These are phyloP conservation scores for Zeuzera pyrina DNA, from an alignment of 2,888 invertebrate species.

Conservation along the genomic window DNA sequence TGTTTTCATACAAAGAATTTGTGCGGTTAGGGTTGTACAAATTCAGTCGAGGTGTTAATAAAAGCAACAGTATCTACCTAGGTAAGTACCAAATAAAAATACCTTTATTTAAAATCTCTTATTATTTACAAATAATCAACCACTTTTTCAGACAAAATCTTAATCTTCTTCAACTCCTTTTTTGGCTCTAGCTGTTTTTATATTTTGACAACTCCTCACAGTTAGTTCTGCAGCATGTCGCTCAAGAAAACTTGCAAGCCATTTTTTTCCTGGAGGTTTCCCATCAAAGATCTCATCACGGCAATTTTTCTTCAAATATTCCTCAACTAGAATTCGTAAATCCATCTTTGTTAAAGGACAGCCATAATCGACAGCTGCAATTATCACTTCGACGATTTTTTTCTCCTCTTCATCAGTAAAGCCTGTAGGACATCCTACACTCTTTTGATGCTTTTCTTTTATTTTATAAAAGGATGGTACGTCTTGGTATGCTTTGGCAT, in stretches of 20 bases:
- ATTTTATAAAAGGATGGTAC: background rate
- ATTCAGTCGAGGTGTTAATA: no score
- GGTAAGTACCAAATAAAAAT: no score
- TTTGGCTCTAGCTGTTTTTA: background rate
- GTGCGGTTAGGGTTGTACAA: no score
- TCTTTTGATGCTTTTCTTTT: background rate
- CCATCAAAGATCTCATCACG: background rate
- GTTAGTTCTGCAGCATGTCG: background rate
- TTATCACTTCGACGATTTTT: background rate
- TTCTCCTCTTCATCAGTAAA: background rate
- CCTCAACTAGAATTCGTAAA: background rate
- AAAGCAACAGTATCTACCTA: no score
- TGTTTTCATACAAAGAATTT: no score
- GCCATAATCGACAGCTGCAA: background rate
- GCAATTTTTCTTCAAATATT: background rate
- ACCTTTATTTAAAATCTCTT: no score
- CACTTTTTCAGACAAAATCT: no score
- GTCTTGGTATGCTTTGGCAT: background rate
- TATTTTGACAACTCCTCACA: background rate
- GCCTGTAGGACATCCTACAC: slow-evolving; percentile 1
- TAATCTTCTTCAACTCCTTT: no score
- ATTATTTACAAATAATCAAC: no score
- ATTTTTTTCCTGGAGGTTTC: background rate
- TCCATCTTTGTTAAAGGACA: background rate
- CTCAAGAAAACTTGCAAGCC: background rate